phyloP scores from a whole-genome alignment of 2,888 invertebrate genomes.

The Drosophila anomalata region DNA sequence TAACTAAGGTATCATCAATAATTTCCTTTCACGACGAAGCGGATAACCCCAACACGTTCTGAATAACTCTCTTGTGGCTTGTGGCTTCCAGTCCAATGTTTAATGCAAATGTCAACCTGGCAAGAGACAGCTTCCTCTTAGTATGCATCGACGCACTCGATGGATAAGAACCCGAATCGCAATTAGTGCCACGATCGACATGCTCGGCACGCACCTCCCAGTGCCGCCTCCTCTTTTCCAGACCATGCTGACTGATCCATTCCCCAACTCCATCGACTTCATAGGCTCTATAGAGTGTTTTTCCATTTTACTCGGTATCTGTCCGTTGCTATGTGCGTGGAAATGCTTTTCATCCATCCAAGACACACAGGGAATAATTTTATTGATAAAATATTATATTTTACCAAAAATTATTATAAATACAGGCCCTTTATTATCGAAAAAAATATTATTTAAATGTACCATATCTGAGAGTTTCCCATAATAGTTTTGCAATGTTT shows the following conservation, averaged over 20 bases:
- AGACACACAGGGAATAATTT: constrained; percentile 13
- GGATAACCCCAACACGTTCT: constrained; percentile 11
- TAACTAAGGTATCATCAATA: neutral
- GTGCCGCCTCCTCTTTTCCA: constrained; percentile 10
- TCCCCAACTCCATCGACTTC: constrained; percentile 16
- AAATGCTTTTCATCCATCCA: constrained; percentile 35
- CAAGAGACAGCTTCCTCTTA: constrained; percentile 32
- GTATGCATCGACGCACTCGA: constrained; percentile 54
- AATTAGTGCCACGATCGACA: constrained; percentile 72
- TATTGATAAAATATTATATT: neutral
- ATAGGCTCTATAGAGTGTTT: constrained; percentile 37
- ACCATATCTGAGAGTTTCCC: too few species aligned
- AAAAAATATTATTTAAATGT: too few species aligned
- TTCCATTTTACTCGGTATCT: constrained; percentile 38
- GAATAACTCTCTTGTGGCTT: constrained; percentile 13
- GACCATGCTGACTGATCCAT: constrained; percentile 22
- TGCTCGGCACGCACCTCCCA: constrained; percentile 62
- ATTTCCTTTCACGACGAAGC: constrained; percentile 5
- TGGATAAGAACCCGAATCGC: constrained; percentile 57
- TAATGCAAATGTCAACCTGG: constrained; percentile 44
- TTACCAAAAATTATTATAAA: neutral
- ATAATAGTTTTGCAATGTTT: neutral
- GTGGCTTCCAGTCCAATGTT: constrained; percentile 12
- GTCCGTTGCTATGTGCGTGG: constrained; percentile 13
- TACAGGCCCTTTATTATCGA: too few species aligned